Conservation (phyloP, 2,113 vertebrate species). For the Peromyscus maniculatus region DNA sequence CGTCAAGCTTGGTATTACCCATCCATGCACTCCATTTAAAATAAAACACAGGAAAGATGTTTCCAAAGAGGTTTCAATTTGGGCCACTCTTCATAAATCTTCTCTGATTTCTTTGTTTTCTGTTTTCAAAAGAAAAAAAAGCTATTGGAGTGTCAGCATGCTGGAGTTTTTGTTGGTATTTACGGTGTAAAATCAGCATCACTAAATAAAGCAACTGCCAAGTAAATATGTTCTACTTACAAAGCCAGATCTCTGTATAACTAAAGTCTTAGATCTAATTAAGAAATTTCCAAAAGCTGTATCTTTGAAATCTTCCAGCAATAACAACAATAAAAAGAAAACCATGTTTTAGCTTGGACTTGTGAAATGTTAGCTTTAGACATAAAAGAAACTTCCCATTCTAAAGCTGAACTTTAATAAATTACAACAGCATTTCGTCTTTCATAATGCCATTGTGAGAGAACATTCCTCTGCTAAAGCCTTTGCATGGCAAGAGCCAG, state of each 20-base stretch:
- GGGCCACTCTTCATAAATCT: conserved; percentile 69
- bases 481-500: conserved; percentile 62
- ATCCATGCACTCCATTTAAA: conserved; percentile 70
- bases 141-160: not conserved
- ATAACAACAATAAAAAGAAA: conserved; percentile 62
- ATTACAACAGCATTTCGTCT: conserved; percentile 74
- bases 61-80: conserved; percentile 76
- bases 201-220: conserved; percentile 68
- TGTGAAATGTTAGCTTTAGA: conserved; percentile 75
- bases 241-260: conserved; percentile 64
- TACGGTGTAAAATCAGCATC: conserved; percentile 64
- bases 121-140: conserved; percentile 67
- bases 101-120: conserved; percentile 55
- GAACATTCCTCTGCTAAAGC: conserved; percentile 74
- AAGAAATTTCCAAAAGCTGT: conserved; percentile 75
- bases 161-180: conserved; percentile 60
- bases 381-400: conserved; percentile 73
- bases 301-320: conserved; percentile 75
- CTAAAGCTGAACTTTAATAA: conserved; percentile 76
- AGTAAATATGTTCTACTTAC: conserved; percentile 62
- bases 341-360: conserved; percentile 66
- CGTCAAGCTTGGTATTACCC: conserved; percentile 72
- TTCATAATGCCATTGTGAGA: conserved; percentile 69
- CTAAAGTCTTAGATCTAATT: conserved; percentile 78
- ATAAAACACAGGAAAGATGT: conserved; percentile 64